Evolutionary conservation across 2,888 invertebrate species (phyloP), one percentile per base, ranked within the genome.

Genomic region (Chironomus tentans): DNA sequence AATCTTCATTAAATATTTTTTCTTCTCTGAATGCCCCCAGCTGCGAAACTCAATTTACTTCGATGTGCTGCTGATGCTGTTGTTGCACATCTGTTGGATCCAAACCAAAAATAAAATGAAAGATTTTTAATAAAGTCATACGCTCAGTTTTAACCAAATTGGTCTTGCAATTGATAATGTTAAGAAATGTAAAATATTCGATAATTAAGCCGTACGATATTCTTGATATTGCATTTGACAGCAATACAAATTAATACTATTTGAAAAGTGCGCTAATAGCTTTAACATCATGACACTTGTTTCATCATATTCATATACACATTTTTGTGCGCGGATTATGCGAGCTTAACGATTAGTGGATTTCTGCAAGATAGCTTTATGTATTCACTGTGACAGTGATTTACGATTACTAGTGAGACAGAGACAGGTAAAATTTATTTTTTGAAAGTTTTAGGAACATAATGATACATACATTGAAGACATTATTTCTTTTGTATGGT

Each of bases 41-140:
- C 74, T 68, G 74, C 68, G 74, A 74, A 46, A n/a, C n/a, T 73
- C 47, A 24, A 65, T 24, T 24, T 22, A 21, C 13, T 68, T 38
- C 28, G 68, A 68, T 46, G 38, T 38, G 13, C 65, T 68, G 68
- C 46, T 38, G 13, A 18, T 68, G 68, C 46, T 28, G 46, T 18
- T 46, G 68, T 68, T 68, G 38, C 68, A 68, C 74, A 74, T 74
- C 65, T 74, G 74, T 47, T 28, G 28, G 13, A 18, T 18, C 56
- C 56, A 56, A 56, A 38, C 38, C 38, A 10, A 38, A 38, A 38
- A 38, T 38, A 56, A 56, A 15, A 56, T 18, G 50, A 50, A 7
- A n/a, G n/a, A 18, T 56, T 56, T 18, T 38, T 56, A 18, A 56
- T 15, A 7, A 15, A 5, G 38, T 10, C 10, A 38, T 38, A 10